phyloP scores from a whole-genome alignment of 2,797 vertebrate genomes.

The Pelodytes ibericus region DNA sequence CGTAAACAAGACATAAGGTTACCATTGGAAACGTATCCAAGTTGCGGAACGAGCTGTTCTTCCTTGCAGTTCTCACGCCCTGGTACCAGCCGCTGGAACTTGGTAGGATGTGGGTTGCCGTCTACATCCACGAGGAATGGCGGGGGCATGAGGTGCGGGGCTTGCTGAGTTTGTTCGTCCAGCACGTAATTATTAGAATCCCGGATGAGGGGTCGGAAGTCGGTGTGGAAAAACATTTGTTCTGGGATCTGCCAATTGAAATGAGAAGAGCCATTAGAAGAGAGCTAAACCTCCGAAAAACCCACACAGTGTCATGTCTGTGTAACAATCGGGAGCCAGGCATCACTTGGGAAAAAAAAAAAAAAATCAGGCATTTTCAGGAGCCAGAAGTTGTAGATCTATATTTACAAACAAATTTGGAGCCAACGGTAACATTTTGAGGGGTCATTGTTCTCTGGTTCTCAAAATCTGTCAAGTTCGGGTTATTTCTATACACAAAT shows the following conservation, averaged over 20 bases:
- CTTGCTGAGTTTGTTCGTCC: slow-evolving; percentile 98
- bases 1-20: slow-evolving; percentile 58
- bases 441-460: too few relatives aligned
- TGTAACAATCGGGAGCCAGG: too few relatives aligned
- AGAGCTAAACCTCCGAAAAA: too few relatives aligned
- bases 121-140: slow-evolving; percentile 97
- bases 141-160: slow-evolving; percentile 97
- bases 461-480: too few relatives aligned
- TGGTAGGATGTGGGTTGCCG: slow-evolving; percentile 93
- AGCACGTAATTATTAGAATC: slow-evolving; percentile 96
- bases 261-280: too few relatives aligned
- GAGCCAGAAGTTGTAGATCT: too few relatives aligned
- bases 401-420: too few relatives aligned
- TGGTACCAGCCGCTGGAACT: slow-evolving; percentile 90
- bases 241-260: slow-evolving; percentile 98
- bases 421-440: too few relatives aligned
- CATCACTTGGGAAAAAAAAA: too few relatives aligned
- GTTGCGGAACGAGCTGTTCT: slow-evolving; percentile 93
- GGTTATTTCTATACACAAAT: too few relatives aligned
- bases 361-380: too few relatives aligned
- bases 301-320: too few relatives aligned
- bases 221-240: slow-evolving; percentile 99
- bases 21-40: slow-evolving; percentile 96
- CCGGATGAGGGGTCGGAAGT: slow-evolving; percentile 96
- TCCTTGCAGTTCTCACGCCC: slow-evolving; percentile 96